Base-by-base conservation (phyloP, 2,113 vertebrate species). In the Narcine bancroftii region DNA sequence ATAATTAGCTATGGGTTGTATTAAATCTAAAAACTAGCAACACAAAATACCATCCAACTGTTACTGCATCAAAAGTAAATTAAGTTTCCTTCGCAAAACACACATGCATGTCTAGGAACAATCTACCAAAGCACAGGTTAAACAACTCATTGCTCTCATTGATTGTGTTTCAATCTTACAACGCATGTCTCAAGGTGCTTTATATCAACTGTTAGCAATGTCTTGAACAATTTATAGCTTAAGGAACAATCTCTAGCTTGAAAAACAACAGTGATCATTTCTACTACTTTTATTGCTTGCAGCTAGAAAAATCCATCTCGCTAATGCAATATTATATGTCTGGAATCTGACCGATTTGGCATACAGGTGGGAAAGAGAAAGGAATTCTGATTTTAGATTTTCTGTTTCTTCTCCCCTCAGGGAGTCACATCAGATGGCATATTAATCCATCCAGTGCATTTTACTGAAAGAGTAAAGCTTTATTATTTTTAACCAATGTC, bases 251-350 rank as follows among this genome's bases (percentile, higher is more conserved):
- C 65, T 91, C 47, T 66, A 69, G 65, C 89, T 71, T 1, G 89
- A 91, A 65, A 91, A 91, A 91, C 65, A 71, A 69, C 89, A 66
- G 42, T 69, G 39, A 69, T 69, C 89, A 47, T 63, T 87, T 60
- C 81, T 21, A 60, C 81, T 36, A 33, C 17, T 60, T 60, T 87
- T 87, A 87, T 69, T 69, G 65, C 89, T 71, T 69, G 42, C 42
- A 91, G 65, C 39, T 13, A 91, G 65, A 71, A 91, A 91, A 91
- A 71, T 91, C 89, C 65, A 91, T 91, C 65, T 71, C 36, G 71
- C 42, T 66, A 91, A 69, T 91, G 42, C 89, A 91, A 91, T 71
- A 47, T 91, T 91, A 91, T 45, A 60, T 91, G 66, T 63, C 56
- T 26, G 26, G 87, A 26, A 39, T 42, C 63, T 45, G 63, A 66